These are phyloP conservation scores for Scaptodrosophila lebanonensis DNA, from an alignment of 1,140 invertebrate genomes.

Conservation along the genomic window DNA sequence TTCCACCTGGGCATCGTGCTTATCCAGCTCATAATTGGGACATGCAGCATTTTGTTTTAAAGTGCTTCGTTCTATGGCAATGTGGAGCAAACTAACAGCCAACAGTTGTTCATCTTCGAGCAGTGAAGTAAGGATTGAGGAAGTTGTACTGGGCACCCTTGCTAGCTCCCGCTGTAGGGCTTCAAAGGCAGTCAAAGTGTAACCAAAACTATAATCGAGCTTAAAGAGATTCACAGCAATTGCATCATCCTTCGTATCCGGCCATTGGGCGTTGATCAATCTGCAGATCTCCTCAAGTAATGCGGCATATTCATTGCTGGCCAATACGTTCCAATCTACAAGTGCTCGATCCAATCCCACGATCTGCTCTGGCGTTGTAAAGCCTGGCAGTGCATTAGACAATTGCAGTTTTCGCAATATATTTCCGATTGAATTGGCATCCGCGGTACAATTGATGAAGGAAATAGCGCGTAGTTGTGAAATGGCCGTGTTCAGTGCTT, in stretches of 20 bases:
- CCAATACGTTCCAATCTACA: slow-evolving; percentile 71
- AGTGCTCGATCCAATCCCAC: slow-evolving; percentile 72
- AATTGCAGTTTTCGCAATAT: slow-evolving; percentile 27
- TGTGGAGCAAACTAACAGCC: slow-evolving; percentile 45
- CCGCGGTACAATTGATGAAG: slow-evolving; percentile 26
- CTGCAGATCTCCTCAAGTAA: slow-evolving; percentile 77
- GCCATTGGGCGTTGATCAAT: slow-evolving; percentile 80
- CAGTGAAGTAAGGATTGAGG: slow-evolving; percentile 28
- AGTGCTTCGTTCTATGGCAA: slow-evolving; percentile 31
- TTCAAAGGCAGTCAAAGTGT: slow-evolving; percentile 42
- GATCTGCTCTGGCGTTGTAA: slow-evolving; percentile 82
- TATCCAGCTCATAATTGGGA: slow-evolving; percentile 46
- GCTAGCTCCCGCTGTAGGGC: slow-evolving; percentile 32
- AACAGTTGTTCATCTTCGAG: slow-evolving; percentile 49
- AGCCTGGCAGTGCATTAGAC: slow-evolving; percentile 79
- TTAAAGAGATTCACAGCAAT: slow-evolving; percentile 62
- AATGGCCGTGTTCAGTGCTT: slow-evolving; percentile 35
- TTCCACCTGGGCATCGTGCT: slow-evolving; percentile 51
- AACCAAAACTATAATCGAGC: slow-evolving; percentile 56
- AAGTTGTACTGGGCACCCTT: slow-evolving; percentile 11
- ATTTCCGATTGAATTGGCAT: slow-evolving; percentile 28
- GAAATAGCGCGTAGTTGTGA: slow-evolving; percentile 16
- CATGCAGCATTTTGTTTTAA: slow-evolving; percentile 42
- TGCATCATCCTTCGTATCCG: slow-evolving; percentile 48
- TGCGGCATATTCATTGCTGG: slow-evolving; percentile 73